Evolutionary conservation across 2,888 invertebrate genomes (phyloP), one percentile per base, ranked within the genome.

Genomic region (Gastracanthus pulcherrimus): DNA sequence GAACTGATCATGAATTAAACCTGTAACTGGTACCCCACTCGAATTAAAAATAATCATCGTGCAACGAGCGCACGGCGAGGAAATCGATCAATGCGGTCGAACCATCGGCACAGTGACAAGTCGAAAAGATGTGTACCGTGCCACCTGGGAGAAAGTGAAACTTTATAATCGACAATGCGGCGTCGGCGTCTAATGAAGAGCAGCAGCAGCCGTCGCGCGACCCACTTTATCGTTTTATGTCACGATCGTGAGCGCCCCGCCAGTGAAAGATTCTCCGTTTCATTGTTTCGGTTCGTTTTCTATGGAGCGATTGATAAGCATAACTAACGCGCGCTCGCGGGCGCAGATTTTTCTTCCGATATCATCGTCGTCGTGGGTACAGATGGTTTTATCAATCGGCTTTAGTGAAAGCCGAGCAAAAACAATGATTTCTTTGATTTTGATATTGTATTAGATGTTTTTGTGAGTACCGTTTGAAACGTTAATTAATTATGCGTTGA

Each of bases 151-250:
- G 41, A 69, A 69, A 48, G 48, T 51, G 45, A 29, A 48, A 69
- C 19, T 31, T 45, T 19, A 55, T 55, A 69, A 55, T 55, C 55
- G 26, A 55, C 55, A 55, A 55, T 55, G 26, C 3, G 26, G 55
- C 55, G n/a, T n/a, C n/a, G n/a, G n/a, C n/a, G n/a, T n/a, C n/a
- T 55, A 55, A 55, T 55, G 51, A 55, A 55, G 26, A 55, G 51
- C 16, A 26, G 55, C 19, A n/a, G 66, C 34, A 36, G 48, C 19
- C 5, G 16, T 7, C 36, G 13, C 64, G 51, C 38, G 34, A 67
- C 51, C 76, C 76, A 66, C 66, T 66, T 66, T 66, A 26, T 38
- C n/a, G 34, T 66, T 66, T 36, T 23, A 38, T 11, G 13, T 38
- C 2, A 1, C 9, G 3, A 19, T n/a, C 13, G 5, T 19, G n/a